These are phyloP conservation scores for Tupiocoris notatus DNA, from an alignment of 2,888 invertebrate species.

Conservation along the genomic window DNA sequence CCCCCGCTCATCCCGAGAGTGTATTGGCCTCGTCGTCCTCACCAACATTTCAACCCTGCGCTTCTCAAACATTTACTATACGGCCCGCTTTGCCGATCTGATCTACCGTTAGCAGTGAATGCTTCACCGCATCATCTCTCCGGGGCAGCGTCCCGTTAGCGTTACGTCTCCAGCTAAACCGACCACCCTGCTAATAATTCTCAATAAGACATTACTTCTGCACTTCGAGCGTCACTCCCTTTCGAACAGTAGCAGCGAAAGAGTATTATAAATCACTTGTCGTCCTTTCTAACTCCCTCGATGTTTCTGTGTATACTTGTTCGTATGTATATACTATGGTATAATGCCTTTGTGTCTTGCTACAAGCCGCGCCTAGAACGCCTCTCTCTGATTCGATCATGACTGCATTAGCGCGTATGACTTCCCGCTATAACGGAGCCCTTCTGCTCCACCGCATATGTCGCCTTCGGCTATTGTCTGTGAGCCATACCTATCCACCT, in stretches of 20 bases:
- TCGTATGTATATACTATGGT: background rate
- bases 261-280: constrained; percentile 18
- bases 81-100: background rate
- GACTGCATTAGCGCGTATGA: constrained; percentile 28
- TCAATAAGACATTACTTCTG: constrained; percentile 37
- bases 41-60: background rate
- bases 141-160: constrained; percentile 2
- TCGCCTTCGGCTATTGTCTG: constrained; percentile 3
- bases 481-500: background rate
- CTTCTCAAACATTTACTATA: constrained; percentile 32
- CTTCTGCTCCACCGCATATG: constrained; percentile 32
- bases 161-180: constrained; percentile 29
- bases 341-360: background rate
- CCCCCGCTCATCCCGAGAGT: constrained; percentile 2
- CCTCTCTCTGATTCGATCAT: constrained; percentile 21
- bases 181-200: constrained; percentile 37
- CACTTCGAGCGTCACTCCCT: constrained; percentile 25
- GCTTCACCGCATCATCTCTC: background rate
- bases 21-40: constrained; percentile 19
- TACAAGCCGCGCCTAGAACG: background rate
- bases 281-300: constrained; percentile 3
- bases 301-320: background rate
- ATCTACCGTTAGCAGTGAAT: background rate
- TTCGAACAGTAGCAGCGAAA: too few species aligned
- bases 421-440: constrained; percentile 9